Base-by-base conservation (phyloP, 1,140 invertebrate genomes). In the Daktulosphaira vitifoliae region DNA sequence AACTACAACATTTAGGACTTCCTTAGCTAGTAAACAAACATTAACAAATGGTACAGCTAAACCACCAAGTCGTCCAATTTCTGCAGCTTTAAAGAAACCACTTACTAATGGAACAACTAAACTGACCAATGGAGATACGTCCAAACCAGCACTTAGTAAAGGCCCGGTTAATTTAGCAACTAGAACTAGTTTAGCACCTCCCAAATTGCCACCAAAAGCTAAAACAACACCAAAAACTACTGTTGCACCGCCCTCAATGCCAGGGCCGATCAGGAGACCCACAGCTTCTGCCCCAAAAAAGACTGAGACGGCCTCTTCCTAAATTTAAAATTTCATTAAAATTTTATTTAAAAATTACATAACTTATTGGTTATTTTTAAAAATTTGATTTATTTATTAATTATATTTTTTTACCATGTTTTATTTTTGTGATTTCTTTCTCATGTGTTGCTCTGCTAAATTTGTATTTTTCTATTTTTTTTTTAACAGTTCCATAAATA, bases 261-360 rank as follows among this genome's bases (percentile, higher is more conserved):
- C 56, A 33, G 56, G 56, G 25, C 56, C 56, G 29, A 62, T 62
- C 42, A 62, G 56, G 46, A 62, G 56, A 62, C 56, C 56, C 4
- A 62, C 29, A 48, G 56, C 42, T 48, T 23, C 39, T n/a, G 42
- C 22, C 39, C 16, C 42, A 48, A 62, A 62, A 62, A 62, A 62
- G 56, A 62, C 56, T 62, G 56, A 62, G 56, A 48, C 56, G 56
- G 56, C 56, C 56, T 29, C 56, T 62, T 62, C 42, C 42, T 62
- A 62, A n/a, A 48, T 62, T 62, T 62, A 16, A 46, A 15, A 22
- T 62, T 25, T 42, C 22, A 46, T 15, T 20, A 6, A 23, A 18
- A 46, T n/a, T 15, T 7, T 11, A 42, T n/a, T 8, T 11, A 33
- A 46, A 59, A 48, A 20, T 46, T 33, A n/a, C 18, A 62, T 48